Percentiles rank a stretch among this genome's conserved stretches.
These are phyloP conservation scores for Poeciliopsis infans DNA, from an alignment of 2,797 vertebrate species.

Conservation along the genomic window DNA sequence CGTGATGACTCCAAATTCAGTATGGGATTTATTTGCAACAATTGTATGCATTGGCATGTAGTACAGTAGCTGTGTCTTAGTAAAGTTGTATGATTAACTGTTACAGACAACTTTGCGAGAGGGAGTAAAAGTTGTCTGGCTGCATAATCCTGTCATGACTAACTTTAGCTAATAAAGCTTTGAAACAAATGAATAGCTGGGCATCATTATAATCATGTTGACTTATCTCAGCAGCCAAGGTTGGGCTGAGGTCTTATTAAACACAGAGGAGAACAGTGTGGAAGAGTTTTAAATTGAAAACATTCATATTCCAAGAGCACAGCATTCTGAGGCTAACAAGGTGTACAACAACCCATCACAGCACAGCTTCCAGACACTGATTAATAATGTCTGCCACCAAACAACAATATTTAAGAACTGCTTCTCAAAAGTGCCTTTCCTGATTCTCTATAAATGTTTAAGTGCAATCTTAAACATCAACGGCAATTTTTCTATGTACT, in stretches of 20 bases:
- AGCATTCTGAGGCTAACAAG: slow-evolving; percentile 34
- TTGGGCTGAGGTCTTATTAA: background rate
- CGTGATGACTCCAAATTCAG: slow-evolving; percentile 8
- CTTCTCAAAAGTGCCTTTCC: slow-evolving; percentile 1
- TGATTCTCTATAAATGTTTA: slow-evolving; percentile 4
- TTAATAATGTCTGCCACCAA: slow-evolving; percentile 25
- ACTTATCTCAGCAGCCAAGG: background rate
- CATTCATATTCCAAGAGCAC: slow-evolving; percentile 39
- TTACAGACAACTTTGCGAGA: background rate
- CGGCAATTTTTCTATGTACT: background rate
- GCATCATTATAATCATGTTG: background rate
- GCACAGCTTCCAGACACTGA: slow-evolving; percentile 23
- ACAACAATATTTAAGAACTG: slow-evolving; percentile 9
- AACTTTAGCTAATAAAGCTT: background rate
- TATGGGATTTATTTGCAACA: slow-evolving; percentile 18
- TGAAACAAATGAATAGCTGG: background rate
- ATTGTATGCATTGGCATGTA: slow-evolving; percentile 2
- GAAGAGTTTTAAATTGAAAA: slow-evolving; percentile 44
- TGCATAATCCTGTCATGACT: background rate
- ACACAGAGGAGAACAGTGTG: background rate
- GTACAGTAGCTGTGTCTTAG: slow-evolving; percentile 8
- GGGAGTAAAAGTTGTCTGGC: background rate
- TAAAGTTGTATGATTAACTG: slow-evolving; percentile 19
- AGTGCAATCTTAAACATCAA: background rate
- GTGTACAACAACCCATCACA: slow-evolving; percentile 45